A percentile compares a stretch with the other conserved stretches of the same genome.
Conservation (phyloP, 2,113 vertebrate species). For the Bombycilla garrulus region DNA sequence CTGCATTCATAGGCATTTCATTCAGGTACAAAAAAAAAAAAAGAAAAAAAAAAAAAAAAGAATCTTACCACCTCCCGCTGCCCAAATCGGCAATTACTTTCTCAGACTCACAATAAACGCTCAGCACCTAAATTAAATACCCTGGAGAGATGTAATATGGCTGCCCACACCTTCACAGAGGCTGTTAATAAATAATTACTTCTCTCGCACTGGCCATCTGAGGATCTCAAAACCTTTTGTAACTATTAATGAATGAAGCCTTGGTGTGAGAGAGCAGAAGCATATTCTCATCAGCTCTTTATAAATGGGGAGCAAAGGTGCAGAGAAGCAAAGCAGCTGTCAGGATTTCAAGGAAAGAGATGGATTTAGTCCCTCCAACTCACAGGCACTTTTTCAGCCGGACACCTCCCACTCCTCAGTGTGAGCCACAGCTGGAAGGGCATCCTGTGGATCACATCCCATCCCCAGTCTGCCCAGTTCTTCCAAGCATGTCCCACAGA, state of each 20-base stretch:
- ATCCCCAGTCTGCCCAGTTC: background rate
- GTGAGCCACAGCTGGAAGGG: background rate
- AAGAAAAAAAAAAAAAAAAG: background rate
- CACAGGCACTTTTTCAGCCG: background rate
- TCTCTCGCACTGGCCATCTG: constrained; percentile 46
- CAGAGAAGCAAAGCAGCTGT: background rate
- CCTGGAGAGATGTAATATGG: constrained; percentile 29
- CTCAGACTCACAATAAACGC: constrained; percentile 38
- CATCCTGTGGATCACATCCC: background rate
- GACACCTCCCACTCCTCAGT: accelerated
- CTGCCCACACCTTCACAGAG: constrained; percentile 43
- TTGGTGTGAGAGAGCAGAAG: background rate
- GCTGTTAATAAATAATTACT: constrained; percentile 63
- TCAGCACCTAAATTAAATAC: constrained; percentile 64
- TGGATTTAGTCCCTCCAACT: background rate
- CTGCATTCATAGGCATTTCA: background rate
- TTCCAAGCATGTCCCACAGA: background rate
- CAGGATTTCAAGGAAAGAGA: background rate
- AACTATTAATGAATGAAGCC: constrained; percentile 49
- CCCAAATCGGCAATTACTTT: constrained; percentile 42
- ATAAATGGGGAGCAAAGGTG: background rate
- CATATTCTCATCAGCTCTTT: constrained; percentile 11
- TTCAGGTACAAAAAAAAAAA: background rate
- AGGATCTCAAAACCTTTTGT: constrained; percentile 54
- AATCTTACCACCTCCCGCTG: background rate